Conservation (phyloP, 2,797 vertebrate genomes). For the Macroramphosus scolopax region DNA sequence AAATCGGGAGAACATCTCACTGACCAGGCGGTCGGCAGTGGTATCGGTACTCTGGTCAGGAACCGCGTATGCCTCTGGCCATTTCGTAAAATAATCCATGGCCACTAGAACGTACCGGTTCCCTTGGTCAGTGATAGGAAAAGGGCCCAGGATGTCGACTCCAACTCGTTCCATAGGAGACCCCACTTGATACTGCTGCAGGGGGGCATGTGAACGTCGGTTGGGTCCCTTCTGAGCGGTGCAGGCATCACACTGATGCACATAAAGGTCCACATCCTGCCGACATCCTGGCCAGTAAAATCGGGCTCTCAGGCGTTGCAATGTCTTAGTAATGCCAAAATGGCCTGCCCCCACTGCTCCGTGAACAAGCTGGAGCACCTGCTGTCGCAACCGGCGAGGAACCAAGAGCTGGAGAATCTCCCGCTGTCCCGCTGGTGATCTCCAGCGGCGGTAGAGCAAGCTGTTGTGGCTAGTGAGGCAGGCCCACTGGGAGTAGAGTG, state of each 20-base stretch:
- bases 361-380: not conserved
- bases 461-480: not conserved
- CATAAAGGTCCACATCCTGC: not conserved
- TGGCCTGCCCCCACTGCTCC: not conserved
- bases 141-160: too few species aligned
- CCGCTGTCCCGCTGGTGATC: not conserved
- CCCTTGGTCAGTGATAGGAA: not conserved
- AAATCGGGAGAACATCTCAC: not conserved
- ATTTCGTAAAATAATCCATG: not conserved
- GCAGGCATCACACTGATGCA: too few species aligned
- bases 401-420: not conserved
- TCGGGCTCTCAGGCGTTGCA: rapidly evolving
- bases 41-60: not conserved
- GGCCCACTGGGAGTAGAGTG: not conserved
- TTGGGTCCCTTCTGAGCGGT: too few species aligned
- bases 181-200: too few species aligned
- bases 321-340: not conserved
- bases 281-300: not conserved
- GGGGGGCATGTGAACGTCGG: too few species aligned
- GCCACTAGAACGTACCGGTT: not conserved
- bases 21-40: not conserved
- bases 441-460: not conserved
- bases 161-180: too few species aligned
- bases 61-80: too few species aligned
- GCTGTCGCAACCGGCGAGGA: rapidly evolving